phyloP scores from a whole-genome alignment of 37 sponge, comb jelly and placozoan genomes.

The Axinella damicornis region DNA sequence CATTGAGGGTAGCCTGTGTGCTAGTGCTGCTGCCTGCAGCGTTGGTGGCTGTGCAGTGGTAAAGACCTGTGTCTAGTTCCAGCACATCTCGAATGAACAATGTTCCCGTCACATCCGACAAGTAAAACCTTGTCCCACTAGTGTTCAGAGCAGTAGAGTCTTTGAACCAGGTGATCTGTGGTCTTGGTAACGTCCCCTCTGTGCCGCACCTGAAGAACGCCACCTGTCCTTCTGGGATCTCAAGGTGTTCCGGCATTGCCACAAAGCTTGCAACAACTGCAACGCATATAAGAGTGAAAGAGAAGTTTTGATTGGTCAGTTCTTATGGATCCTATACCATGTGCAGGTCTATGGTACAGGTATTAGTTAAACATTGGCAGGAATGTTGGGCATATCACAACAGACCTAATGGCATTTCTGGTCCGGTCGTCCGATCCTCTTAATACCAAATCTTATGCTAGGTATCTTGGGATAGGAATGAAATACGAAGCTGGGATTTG shows the following conservation, averaged over 20 bases:
- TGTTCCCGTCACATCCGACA: conserved; percentile 30
- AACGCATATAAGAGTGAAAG: neutral
- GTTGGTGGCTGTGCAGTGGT: conserved; percentile 18
- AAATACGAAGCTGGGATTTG: too few species aligned
- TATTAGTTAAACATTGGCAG: too few species aligned
- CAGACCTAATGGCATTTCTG: too few species aligned
- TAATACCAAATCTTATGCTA: too few species aligned
- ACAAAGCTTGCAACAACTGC: conserved; percentile 10
- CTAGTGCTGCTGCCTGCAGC: conserved; percentile 7
- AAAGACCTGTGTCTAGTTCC: conserved; percentile 7
- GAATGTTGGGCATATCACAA: too few species aligned
- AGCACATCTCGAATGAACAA: conserved; percentile 28
- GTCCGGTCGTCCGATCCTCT: too few species aligned
- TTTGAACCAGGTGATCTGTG: conserved; percentile 40
- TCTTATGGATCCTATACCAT: too few species aligned
- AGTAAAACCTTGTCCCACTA: neutral
- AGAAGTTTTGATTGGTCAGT: too few species aligned
- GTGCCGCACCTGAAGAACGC: conserved; percentile 25
- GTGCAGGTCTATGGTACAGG: too few species aligned
- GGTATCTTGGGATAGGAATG: too few species aligned
- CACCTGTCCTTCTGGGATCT: neutral
- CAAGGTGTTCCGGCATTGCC: neutral
- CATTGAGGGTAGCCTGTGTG: conserved; percentile 8
- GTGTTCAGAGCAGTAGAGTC: neutral
- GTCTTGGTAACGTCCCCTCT: neutral